Evolutionary conservation across 1,140 invertebrate species (phyloP), one percentile per base, ranked within the genome.

Genomic region (Metopolophium dirhodum): DNA sequence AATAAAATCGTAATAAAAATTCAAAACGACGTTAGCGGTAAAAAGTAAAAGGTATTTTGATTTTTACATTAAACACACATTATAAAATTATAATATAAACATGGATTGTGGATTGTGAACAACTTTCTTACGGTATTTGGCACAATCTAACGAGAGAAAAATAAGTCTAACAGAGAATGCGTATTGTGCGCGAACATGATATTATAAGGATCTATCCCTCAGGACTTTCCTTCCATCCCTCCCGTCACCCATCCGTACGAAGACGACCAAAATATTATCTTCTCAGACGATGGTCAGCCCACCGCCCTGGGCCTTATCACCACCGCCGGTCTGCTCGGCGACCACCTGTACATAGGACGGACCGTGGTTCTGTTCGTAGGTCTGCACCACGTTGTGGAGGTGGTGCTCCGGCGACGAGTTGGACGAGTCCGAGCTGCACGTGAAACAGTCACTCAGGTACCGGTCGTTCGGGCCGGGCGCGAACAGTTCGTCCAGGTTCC

Each of bases 401-500:
- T 77, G 61, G 61, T 77, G 91, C n/a, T 93, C 82, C 20, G 91
- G 91, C 11, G 91, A 93, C 22, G 91, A 93, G 14, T 83, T 93
- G 26, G 91, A 93, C 8, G 91, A 93, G n/a, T 86, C 82, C 37
- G 91, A 86, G 45, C 91, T 85, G 30, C 68, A 86, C 3, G 91
- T 93, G 23, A 86, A 93, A 54, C 91, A 93, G n/a, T 93, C 91
- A 0, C 91, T 93, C 14, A 57, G 37, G 7, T 57, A 85, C 3
- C 49, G 22, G 8, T 86, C 77, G 2, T 26, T 18, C 8, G 22
- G 37, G n/a, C 37, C 57, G 11, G 91, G 47, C 8, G n/a, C 82
- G 8, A 93, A 93, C n/a, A 93, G 6, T 26, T 93, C 91, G 20
- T 93, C 91, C 35, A 93, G 45, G n/a, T 93, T 93, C 7, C 91